Evolutionary conservation across 2,888 invertebrate species (phyloP), one percentile per base, ranked within the genome.

Genomic region (Tanaodytes sp.): DNA sequence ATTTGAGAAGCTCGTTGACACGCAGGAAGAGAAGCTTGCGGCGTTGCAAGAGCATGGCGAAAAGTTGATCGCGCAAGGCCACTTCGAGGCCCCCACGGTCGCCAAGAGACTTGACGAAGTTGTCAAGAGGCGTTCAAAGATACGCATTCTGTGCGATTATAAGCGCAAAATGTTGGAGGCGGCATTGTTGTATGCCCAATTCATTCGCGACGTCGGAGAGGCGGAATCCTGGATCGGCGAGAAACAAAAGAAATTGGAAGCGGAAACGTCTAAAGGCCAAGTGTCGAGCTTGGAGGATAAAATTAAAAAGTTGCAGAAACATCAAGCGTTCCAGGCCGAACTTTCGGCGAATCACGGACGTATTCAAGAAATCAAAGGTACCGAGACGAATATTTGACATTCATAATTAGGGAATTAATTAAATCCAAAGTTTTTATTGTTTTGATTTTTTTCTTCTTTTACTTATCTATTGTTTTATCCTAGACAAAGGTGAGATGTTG

Each of bases 311-410:
- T 86, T 97, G 27, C 95, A 97, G 82, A 96, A 96, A 82, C 96
- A 97, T 85, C 96, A 97, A 85, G 95, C 97, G 0, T 95, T 97
- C 87, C 93, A 96, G 77, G 96, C 96, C 0, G 97, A 97, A 84
- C 88, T 97, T 39, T 90, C 92, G 0, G 95, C 96, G 1, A 95
- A 97, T 87, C 90, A 93, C 75, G 91, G 93, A 14, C 89, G 95
- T 57, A 93, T 98, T 59, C 90, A 91, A 71, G 93, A 94, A 81
- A 93, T 97, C 37, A 91, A 91, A 83, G 88, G 77, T 77, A 43
- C 15, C 20, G 12, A 33, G 11, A 33, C 8, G n/a, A n/a, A n/a
- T n/a, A n/a, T n/a, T n/a, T n/a, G n/a, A n/a, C n/a, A n/a, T n/a
- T n/a, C n/a, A n/a, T n/a, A n/a, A n/a, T n/a, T n/a, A n/a, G n/a